phyloP scores from a whole-genome alignment of 2,888 invertebrate genomes.

The Tanytarsus gracilentus region DNA sequence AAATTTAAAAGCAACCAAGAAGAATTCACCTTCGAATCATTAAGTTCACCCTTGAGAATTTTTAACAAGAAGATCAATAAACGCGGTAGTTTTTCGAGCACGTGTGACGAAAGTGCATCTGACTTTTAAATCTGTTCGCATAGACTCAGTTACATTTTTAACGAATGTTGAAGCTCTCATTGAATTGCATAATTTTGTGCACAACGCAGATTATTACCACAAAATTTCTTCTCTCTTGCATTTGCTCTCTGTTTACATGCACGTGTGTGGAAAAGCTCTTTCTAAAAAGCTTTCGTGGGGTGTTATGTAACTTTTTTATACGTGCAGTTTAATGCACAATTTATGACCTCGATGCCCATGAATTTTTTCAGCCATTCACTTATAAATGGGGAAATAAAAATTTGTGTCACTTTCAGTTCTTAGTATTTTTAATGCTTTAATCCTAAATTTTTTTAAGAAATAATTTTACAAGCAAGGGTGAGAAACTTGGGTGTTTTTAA shows the following conservation, averaged over 20 bases:
- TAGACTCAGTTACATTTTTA: neutral
- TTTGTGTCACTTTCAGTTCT: too few species aligned
- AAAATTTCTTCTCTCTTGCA: neutral
- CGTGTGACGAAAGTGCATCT: neutral
- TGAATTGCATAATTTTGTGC: slow-evolving; percentile 10
- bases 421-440: too few species aligned
- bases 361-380: too few species aligned
- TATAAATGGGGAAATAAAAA: too few species aligned
- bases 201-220: neutral
- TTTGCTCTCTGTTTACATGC: slow-evolving; percentile 8
- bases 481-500: too few species aligned
- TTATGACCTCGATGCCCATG: too few species aligned
- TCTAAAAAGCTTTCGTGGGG: neutral
- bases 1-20: neutral
- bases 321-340: neutral
- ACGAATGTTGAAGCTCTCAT: neutral
- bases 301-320: neutral
- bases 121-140: neutral
- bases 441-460: too few species aligned
- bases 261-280: neutral
- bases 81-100: neutral
- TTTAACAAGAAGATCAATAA: too few species aligned
- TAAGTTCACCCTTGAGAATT: too few species aligned
- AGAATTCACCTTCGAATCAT: too few species aligned
- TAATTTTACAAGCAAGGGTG: too few species aligned